Evolutionary conservation across 1,140 invertebrate species (phyloP).

Genomic region (Brevipalpus yothersi): DNA sequence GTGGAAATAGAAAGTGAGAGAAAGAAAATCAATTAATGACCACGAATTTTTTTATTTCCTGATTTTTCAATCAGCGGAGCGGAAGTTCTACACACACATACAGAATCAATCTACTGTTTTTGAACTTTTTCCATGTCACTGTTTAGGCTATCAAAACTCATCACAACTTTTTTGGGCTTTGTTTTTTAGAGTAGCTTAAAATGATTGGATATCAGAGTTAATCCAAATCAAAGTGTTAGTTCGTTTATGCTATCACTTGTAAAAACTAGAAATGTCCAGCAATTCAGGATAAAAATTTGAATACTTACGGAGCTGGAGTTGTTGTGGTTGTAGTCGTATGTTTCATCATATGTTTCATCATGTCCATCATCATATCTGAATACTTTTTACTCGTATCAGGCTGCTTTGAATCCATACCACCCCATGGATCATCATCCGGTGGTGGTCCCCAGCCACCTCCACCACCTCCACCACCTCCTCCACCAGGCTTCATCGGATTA

Average conservation of each 20-base stretch:
- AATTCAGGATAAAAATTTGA: not conserved
- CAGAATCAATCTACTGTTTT: not conserved
- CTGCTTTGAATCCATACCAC: slow-evolving; percentile 16
- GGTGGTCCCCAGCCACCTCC: not conserved
- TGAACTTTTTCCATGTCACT: not conserved
- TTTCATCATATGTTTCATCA: not conserved
- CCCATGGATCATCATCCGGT: slow-evolving; percentile 21
- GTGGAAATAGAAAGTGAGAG: not conserved
- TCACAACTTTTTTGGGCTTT: not conserved
- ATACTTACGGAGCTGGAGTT: not conserved
- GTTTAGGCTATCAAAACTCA: not conserved
- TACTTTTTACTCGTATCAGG: not conserved
- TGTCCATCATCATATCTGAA: not conserved
- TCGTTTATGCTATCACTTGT: not conserved
- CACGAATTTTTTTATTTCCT: not conserved
- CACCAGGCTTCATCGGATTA: slow-evolving; percentile 62
- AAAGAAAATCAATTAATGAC: not conserved
- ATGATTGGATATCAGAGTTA: too few relatives aligned
- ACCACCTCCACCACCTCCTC: slow-evolving; percentile 44
- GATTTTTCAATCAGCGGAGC: not conserved
- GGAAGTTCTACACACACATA: not conserved
- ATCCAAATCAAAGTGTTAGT: not conserved
- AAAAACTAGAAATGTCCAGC: not conserved
- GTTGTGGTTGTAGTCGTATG: not conserved
- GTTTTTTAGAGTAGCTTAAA: not conserved